Evolutionary conservation across 2,797 vertebrate genomes (phyloP), one percentile per base, ranked within the genome.

Genomic region (Etheostoma perlongum): DNA sequence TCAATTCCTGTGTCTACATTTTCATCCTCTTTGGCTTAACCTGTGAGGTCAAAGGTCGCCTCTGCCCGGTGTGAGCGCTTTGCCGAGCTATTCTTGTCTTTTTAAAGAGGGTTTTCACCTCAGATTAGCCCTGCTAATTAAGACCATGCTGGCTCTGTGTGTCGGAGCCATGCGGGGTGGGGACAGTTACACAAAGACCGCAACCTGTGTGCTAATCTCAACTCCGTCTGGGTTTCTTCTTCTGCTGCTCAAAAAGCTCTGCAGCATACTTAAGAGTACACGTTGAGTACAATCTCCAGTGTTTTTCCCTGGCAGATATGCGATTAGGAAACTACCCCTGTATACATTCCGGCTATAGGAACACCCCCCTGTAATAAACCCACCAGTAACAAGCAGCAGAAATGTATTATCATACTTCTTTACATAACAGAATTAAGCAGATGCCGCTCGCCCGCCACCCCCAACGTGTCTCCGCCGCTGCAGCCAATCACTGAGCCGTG

Each of bases 351-450:
- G 65, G 77, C 80, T 85, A 63, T 60, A 76, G 74, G 76, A 73
- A 23, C 51, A 18, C 53, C 53, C 76, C 63, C 79, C 68, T 79
- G 73, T 79, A 61, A 91, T 90, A 86, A 86, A 84, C 76, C 82
- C 69, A 79, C 48, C 69, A 79, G 76, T 77, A 78, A 67, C 76
- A 75, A 78, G 76, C 74, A 73, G 82, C 64, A 88, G 70, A 88
- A 94, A 85, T 93, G 82, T 90, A 91, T 92, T 92, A 93, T 91
- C 85, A 80, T 91, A 91, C 72, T 85, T 90, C 88, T 94, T 95
- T 95, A 95, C 90, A 92, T 95, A 95, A 95, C 86, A 83, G 91
- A 93, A 91, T 92, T 91, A 93, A 92, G 84, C 93, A 90, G 91
- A 91, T 93, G 89, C 87, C 27, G 68, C 67, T 79, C 49, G 58